A percentile compares a stretch with the other conserved stretches of the same genome.
phyloP scores from a whole-genome alignment of 2,113 vertebrate species.

The Ammodytes dubius region DNA sequence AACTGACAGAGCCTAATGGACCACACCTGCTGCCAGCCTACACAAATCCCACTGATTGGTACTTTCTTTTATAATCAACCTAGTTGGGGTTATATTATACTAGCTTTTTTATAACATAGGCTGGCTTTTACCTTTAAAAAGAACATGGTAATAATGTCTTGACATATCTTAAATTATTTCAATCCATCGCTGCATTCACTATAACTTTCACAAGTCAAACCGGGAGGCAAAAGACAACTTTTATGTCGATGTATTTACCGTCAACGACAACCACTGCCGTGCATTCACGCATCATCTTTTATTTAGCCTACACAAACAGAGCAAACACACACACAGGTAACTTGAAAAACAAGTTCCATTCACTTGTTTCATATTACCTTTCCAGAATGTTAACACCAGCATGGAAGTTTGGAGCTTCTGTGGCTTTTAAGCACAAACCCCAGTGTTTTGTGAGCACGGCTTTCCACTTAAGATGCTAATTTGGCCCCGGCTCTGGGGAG shows the following conservation, averaged over 20 bases:
- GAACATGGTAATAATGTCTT: background rate
- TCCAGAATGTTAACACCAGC: slow-evolving; percentile 38
- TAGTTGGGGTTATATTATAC: slow-evolving; percentile 21
- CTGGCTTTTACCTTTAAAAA: slow-evolving; percentile 22
- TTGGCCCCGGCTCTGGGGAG: slow-evolving; percentile 45
- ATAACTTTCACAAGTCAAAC: background rate
- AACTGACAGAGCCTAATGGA: slow-evolving; percentile 22
- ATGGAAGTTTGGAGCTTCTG: slow-evolving; percentile 1
- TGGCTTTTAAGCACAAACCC: slow-evolving; percentile 39
- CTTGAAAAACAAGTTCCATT: slow-evolving; percentile 39
- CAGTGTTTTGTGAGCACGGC: slow-evolving; percentile 37
- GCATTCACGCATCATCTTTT: slow-evolving; percentile 1
- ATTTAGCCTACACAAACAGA: slow-evolving; percentile 1
- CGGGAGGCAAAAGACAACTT: background rate
- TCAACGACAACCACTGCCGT: background rate
- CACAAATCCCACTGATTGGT: slow-evolving; percentile 65
- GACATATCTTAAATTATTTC: background rate
- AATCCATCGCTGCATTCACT: background rate
- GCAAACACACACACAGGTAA: slow-evolving; percentile 21
- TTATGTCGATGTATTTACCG: background rate
- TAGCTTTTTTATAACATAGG: slow-evolving; percentile 13
- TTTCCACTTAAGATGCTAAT: slow-evolving; percentile 73
- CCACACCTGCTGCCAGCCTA: slow-evolving; percentile 50
- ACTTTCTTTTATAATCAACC: slow-evolving; percentile 45
- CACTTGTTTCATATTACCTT: slow-evolving; percentile 17